Evolutionary conservation across 2,888 invertebrate species (phyloP).

Genomic region (Caenorhabditis sp.): DNA sequence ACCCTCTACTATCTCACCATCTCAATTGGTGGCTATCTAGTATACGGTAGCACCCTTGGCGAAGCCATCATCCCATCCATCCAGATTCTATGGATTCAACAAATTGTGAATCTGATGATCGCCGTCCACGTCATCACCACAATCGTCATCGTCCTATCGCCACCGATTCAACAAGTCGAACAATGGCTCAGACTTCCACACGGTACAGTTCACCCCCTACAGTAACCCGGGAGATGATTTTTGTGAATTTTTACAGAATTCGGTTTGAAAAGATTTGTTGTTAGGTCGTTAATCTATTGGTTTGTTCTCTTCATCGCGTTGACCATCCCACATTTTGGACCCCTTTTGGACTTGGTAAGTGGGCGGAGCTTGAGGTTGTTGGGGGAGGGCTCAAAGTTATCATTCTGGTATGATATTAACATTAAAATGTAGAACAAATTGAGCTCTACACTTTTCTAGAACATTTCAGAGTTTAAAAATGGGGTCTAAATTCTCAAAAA

Average conservation of each 20-base stretch:
- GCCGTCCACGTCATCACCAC: constrained; percentile 69
- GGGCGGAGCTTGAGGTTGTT: too few species aligned
- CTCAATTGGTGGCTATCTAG: constrained; percentile 35
- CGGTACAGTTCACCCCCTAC: constrained; percentile 59
- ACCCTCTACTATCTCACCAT: constrained; percentile 40
- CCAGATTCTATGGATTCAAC: constrained; percentile 50
- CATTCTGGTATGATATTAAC: too few species aligned
- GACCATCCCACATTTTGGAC: constrained; percentile 66
- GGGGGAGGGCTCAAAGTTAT: too few species aligned
- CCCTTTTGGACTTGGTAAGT: constrained; percentile 55
- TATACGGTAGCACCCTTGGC: constrained; percentile 47
- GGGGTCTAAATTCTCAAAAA: too few species aligned
- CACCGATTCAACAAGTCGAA: constrained; percentile 67
- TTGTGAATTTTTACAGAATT: constrained; percentile 30
- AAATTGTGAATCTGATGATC: constrained; percentile 64
- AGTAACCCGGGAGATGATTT: neutral
- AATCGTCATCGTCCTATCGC: constrained; percentile 65
- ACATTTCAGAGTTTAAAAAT: too few species aligned
- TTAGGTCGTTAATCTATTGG: constrained; percentile 56
- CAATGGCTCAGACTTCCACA: constrained; percentile 60
- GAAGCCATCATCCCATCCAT: constrained; percentile 51
- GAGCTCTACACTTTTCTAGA: too few species aligned
- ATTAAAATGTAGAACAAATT: too few species aligned
- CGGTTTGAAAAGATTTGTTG: constrained; percentile 57
- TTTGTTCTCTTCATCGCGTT: constrained; percentile 59